Evolutionary conservation across 2,113 vertebrate species (phyloP), one percentile per base, ranked within the genome.

Genomic region (Conger conger): DNA sequence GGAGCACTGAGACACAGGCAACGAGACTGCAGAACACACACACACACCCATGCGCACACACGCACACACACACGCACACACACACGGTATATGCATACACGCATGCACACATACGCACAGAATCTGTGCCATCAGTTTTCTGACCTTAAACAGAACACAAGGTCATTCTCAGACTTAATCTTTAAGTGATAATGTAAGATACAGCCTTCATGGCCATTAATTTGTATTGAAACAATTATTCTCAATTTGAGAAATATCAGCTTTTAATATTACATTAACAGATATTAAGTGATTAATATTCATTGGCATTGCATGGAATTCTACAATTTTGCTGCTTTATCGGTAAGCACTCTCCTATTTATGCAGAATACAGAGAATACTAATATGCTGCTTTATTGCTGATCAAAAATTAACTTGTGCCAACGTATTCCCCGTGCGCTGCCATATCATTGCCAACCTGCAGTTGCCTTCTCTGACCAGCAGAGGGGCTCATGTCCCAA

Each of bases 401-500:
- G 6, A 33, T 16, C 11, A 6, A 38, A 18, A 78, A 50, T 27
- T 30, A 9, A 16, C 23, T 30, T 2, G 3, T 30, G 9, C 33
- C 76, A 54, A 40, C 18, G 30, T 50, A 53, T 33, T 38, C 45
- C 18, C 79, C 53, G 50, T 15, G 60, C 11, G 27, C 33, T 20
- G 18, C 4, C 23, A 18, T 35, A 17, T 50, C 13, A 36, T 36
- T 11, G 17, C 1, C 50, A 33, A 37, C 15, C 76, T 60, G 83
- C 53, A 84, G 83, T 84, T 84, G 54, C 77, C 18, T 42, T 27
- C 23, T 40, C 23, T 80, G 45, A 84, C 76, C 83, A 84, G 83
- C 37, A 84, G 83, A 84, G 83, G 83, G 83, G 35, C 38, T 79
- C 57, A 53, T 84, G 79, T 80, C 54, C 79, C 35, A 84, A 77